Evolutionary conservation across 2,888 invertebrate species (phyloP).

Genomic region (Penaeus monodon): DNA sequence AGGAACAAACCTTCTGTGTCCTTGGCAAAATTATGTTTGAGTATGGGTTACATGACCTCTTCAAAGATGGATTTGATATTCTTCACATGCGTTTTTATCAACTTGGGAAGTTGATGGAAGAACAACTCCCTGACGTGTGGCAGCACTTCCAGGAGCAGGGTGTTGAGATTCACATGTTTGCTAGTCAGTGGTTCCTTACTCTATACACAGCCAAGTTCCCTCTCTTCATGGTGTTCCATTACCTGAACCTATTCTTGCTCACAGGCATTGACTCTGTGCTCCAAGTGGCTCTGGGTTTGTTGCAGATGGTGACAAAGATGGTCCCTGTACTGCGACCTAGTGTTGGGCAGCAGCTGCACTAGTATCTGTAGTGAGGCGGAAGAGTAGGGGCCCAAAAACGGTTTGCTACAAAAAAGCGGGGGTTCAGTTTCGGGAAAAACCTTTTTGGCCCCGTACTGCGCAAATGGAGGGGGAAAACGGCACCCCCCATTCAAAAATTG

Average conservation of each 20-base stretch:
- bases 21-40: constrained; percentile 97
- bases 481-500: too few species aligned
- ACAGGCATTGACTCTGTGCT: constrained; percentile 96
- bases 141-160: constrained; percentile 86
- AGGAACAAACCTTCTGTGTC: constrained; percentile 98
- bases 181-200: constrained; percentile 99
- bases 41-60: constrained; percentile 92
- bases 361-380: too few species aligned
- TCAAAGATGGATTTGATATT: constrained; percentile 96
- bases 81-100: constrained; percentile 95
- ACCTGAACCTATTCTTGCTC: constrained; percentile 94
- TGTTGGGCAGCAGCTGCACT: too few species aligned
- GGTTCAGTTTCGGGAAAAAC: too few species aligned
- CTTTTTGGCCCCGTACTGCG: too few species aligned
- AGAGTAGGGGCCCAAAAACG: too few species aligned
- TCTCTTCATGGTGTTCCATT: constrained; percentile 94
- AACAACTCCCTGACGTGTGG: constrained; percentile 85
- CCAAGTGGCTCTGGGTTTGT: constrained; percentile 93
- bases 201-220: constrained; percentile 99
- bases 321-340: too few species aligned
- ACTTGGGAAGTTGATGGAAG: constrained; percentile 91
- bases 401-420: too few species aligned
- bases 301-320: constrained; percentile 87
- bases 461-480: too few species aligned
- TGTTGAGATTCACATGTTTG: constrained; percentile 98